Evolutionary conservation across 2,113 vertebrate genomes (phyloP), one percentile per base, ranked within the genome.

Genomic region (Aegithalos caudatus): DNA sequence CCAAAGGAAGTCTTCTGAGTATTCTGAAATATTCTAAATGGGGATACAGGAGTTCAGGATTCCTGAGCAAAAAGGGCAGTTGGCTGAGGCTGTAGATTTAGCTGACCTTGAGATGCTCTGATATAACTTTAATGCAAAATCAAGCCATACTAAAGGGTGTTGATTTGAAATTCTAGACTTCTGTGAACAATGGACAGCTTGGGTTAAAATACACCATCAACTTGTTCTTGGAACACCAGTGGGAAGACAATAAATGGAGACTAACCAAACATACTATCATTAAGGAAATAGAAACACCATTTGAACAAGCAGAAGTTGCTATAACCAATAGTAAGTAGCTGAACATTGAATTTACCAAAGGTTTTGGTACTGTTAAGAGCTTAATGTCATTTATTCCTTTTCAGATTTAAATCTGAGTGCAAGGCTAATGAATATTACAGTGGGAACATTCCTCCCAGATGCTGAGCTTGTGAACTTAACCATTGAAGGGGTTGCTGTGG

Each of bases 371-470:
- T 62, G 5, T 8, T 53, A 57, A 51, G 54, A 53, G 10, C 16
- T 56, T 66, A 58, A 71, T 35, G 10, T 27, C 81, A 2, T 3
- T n/a, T 54, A 1, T 64, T 84, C 13, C 21, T 81, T 76, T 81
- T 47, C 79, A 97, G 98, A 97, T 7, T 97, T 98, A 24, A 92
- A 97, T 76, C 72, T 96, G 3, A 81, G 85, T 22, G 65, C 73
- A 2, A 57, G n/a, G 28, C 19, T 97, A 38, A 98, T 99, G 87
- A 98, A 97, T 67, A 64, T 98, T 18, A 72, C 95, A 9, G 57
- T 98, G 12, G 98, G 98, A 58, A 94, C 73, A 0, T 98, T 99
- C 44, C 92, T 97, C 5, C 65, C 91, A 38, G 98, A 99, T 51
- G 98, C 98, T 67, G 88, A 76, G 15, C 95, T 99, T 29, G 27